A percentile compares a stretch with the other conserved stretches of the same genome.
phyloP scores from a whole-genome alignment of 2,113 vertebrate species.

The Rhinogobius similis region DNA sequence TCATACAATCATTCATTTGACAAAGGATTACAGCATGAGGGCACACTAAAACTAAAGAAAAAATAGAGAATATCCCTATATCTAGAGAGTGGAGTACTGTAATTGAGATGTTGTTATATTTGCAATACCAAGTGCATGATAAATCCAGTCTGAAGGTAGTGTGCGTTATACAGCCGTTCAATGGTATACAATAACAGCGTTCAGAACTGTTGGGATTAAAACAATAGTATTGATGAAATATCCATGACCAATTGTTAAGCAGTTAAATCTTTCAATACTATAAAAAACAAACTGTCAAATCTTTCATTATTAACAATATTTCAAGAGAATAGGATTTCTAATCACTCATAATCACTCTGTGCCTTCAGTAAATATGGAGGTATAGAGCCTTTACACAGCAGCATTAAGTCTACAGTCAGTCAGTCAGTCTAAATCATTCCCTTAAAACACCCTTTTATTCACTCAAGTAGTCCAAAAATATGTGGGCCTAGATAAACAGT shows the following conservation, averaged over 20 bases:
- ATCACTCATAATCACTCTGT: conserved; percentile 50
- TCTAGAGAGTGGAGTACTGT: conserved; percentile 5
- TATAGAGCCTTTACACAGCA: conserved; percentile 37
- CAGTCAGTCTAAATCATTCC: conserved; percentile 29
- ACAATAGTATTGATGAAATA: conserved; percentile 7
- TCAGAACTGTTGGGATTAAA: conserved; percentile 18
- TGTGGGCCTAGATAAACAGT: conserved; percentile 13
- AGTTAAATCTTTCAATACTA: conserved; percentile 52
- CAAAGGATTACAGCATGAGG: conserved; percentile 27
- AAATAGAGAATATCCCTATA: neutral
- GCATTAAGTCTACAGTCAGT: conserved; percentile 29
- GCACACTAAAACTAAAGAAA: conserved; percentile 10
- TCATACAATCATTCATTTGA: conserved; percentile 55
- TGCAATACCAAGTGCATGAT: neutral
- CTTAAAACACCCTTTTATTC: conserved; percentile 16
- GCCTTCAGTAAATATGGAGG: conserved; percentile 31
- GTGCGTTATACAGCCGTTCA: conserved; percentile 18
- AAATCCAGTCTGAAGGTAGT: conserved; percentile 19
- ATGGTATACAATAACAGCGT: conserved; percentile 11
- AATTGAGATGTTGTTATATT: neutral
- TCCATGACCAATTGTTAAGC: conserved; percentile 51
- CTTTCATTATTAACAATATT: conserved; percentile 35
- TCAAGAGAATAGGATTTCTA: conserved; percentile 61
- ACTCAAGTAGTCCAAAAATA: conserved; percentile 22
- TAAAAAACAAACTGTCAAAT: conserved; percentile 32